phyloP scores from a whole-genome alignment of 2,113 vertebrate genomes.

The Paedocypris sp. region DNA sequence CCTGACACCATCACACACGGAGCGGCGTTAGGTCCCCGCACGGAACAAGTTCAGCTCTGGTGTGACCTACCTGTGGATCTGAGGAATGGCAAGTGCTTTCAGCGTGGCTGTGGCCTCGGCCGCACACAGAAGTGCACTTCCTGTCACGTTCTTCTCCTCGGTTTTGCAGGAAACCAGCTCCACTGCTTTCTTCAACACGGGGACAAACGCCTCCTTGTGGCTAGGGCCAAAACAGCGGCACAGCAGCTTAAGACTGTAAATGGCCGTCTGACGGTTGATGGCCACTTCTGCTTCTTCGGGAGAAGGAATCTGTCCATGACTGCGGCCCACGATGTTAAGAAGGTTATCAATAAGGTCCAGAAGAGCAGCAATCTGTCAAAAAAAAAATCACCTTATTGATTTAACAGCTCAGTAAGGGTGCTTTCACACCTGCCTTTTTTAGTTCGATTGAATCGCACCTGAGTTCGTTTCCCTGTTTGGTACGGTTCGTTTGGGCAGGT shows the following conservation, averaged over 20 bases:
- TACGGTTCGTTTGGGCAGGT: no score
- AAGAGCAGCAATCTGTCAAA: conserved; percentile 63
- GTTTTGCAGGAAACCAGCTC: conserved; percentile 57
- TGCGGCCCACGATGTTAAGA: conserved; percentile 58
- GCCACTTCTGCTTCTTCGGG: conserved; percentile 70
- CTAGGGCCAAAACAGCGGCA: conserved; percentile 76
- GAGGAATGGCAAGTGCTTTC: conserved; percentile 77
- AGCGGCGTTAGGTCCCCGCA: no score
- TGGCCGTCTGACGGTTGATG: conserved; percentile 86
- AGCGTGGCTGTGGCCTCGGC: conserved; percentile 72
- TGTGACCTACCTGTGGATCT: conserved; percentile 88
- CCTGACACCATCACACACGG: conserved; percentile 32
- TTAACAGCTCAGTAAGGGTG: no score
- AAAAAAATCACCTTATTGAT: not conserved
- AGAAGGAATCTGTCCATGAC: conserved; percentile 4
- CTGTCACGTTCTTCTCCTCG: conserved; percentile 81
- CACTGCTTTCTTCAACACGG: conserved; percentile 63
- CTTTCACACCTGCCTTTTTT: no score
- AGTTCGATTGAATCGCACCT: no score
- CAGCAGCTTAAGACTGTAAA: conserved; percentile 87
- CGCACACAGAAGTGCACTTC: conserved; percentile 82
- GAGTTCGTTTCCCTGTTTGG: no score
- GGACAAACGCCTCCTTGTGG: conserved; percentile 63
- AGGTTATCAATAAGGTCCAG: conserved; percentile 72
- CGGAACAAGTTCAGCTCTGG: no score